Conservation (phyloP, 2,888 invertebrate genomes). For the Lagria hirta region DNA sequence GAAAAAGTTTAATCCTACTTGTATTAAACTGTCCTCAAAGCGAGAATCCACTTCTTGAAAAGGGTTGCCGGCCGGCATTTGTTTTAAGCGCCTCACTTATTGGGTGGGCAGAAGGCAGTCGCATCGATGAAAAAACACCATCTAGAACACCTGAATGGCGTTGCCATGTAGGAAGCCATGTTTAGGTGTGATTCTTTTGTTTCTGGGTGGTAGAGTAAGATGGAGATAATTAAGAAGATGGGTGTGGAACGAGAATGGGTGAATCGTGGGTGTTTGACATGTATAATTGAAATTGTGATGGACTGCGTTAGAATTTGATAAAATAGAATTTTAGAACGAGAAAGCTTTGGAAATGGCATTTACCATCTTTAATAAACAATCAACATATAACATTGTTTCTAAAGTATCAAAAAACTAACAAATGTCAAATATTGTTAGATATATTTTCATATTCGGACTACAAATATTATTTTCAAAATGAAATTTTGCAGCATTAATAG, state of each 20-base stretch:
- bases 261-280: slow-evolving; percentile 39
- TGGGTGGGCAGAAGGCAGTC: slow-evolving; percentile 53
- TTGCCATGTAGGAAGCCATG: slow-evolving; percentile 53
- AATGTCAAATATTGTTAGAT: no score
- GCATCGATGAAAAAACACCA: slow-evolving; percentile 48
- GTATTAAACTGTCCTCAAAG: no score
- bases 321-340: no score
- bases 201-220: slow-evolving; percentile 53
- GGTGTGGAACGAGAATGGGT: slow-evolving; percentile 3
- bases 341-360: no score
- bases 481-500: no score
- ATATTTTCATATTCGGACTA: no score
- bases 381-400: no score
- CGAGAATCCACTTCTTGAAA: no score
- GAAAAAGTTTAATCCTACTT: no score
- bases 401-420: no score
- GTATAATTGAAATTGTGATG: slow-evolving; percentile 48
- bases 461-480: no score
- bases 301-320: slow-evolving; percentile 40
- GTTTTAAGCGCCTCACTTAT: slow-evolving; percentile 51
- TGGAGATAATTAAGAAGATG: slow-evolving; percentile 21
- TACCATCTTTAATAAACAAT: no score
- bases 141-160: slow-evolving; percentile 53
- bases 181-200: slow-evolving; percentile 52
- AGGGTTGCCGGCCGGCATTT: slow-evolving; percentile 51